Base-by-base conservation (phyloP, 2,888 invertebrate species). In the Lithophane leautieri region DNA sequence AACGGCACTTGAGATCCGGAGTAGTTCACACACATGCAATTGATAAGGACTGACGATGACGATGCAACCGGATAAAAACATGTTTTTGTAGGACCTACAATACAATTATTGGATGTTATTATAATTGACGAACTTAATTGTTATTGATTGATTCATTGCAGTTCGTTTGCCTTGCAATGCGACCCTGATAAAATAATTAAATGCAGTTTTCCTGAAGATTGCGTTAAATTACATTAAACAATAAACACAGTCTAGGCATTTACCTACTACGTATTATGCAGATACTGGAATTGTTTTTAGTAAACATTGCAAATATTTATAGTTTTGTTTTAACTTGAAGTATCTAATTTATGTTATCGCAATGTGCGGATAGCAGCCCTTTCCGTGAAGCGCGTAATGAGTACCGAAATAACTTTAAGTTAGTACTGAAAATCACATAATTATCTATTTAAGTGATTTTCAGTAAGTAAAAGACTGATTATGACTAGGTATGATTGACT, bases 121-220 rank as follows among this genome's bases (percentile, higher is more conserved):
- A 12, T 69, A 34, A 69, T 70, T 44, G 40, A 52, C 54, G 11
- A 74, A 71, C 50, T 69, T n/a, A n/a, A n/a, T n/a, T n/a, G n/a
- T n/a, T n/a, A n/a, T n/a, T 58, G 67, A 65, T 60, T 62, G 40
- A 65, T 71, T 61, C 34, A 69, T 60, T 63, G 22, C 60, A 82
- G 81, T 74, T 79, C 67, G 62, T 78, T 78, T 42, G 66, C 79
- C 60, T 81, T 85, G 74, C 47, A 72, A 44, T 65, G 16, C 42
- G 73, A 62, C 83, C 85, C 81, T 74, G 83, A 70, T 81, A 60
- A 62, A 68, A 54, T 69, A 72, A 63, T 22, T 58, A 9, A 40
- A 71, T 73, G 68, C 54, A 54, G 34, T 70, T 78, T 79, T 74
- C 69, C 62, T 76, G 40, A 65, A 73, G 61, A 74, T 71, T 69